Conservation (phyloP, 2,113 vertebrate species). For the Pteropus alecto region DNA sequence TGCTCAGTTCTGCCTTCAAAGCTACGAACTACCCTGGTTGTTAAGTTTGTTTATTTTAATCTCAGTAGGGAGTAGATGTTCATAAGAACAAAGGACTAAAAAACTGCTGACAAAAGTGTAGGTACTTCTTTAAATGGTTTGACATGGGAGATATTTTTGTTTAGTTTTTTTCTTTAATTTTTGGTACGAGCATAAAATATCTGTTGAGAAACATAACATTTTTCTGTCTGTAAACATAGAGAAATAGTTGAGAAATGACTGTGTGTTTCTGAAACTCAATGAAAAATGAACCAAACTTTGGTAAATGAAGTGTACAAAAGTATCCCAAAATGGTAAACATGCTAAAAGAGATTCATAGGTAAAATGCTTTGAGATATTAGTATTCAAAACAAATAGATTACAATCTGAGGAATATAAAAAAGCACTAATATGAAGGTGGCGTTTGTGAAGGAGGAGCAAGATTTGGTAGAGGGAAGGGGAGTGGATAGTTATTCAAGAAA, state of each 20-base stretch:
- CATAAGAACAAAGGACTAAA: background rate
- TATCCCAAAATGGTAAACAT: background rate
- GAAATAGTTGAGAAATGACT: background rate
- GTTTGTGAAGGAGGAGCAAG: background rate
- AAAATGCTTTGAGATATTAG: background rate
- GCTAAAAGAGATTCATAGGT: background rate
- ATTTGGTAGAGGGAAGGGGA: background rate
- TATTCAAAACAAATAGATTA: background rate
- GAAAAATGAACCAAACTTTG: background rate
- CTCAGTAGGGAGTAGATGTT: background rate
- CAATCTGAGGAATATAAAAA: background rate
- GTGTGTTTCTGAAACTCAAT: background rate
- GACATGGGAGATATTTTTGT: background rate
- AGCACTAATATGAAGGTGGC: background rate
- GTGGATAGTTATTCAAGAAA: background rate
- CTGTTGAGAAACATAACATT: background rate
- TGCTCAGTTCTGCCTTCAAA: background rate
- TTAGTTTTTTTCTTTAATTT: background rate
- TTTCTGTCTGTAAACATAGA: background rate
- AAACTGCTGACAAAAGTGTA: background rate
- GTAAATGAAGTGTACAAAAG: background rate
- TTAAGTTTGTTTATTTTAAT: background rate
- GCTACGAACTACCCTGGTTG: fast-evolving
- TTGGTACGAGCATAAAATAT: background rate
- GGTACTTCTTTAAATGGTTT: background rate